A percentile compares a stretch with the other conserved stretches of the same genome.
phyloP scores from a whole-genome alignment of 2,113 vertebrate species.

The Labeo rohita region DNA sequence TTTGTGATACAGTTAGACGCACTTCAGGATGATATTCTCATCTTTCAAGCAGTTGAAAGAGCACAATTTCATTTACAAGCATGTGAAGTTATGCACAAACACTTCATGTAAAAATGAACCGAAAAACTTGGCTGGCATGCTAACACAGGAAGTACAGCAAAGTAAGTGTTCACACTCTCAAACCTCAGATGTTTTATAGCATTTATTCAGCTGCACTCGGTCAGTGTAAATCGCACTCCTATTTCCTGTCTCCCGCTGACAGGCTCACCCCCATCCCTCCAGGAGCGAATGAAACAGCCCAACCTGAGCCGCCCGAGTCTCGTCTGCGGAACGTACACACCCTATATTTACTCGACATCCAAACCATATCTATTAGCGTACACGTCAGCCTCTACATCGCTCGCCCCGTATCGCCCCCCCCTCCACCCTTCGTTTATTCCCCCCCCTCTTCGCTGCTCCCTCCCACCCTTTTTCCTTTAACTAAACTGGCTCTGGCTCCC shows the following conservation, averaged over 20 bases:
- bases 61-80: neutral
- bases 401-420: constrained; percentile 84
- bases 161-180: constrained; percentile 57
- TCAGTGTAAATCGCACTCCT: constrained; percentile 58
- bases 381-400: constrained; percentile 77
- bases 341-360: constrained; percentile 58
- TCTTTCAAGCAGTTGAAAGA: neutral
- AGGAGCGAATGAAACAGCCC: constrained; percentile 48
- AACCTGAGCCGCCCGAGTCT: constrained; percentile 46
- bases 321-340: constrained; percentile 49
- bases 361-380: constrained; percentile 63
- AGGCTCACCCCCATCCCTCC: constrained; percentile 48
- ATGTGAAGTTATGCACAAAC: neutral
- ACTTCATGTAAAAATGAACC: neutral
- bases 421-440: constrained; percentile 55
- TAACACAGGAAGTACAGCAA: constrained; percentile 35
- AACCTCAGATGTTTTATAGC: constrained; percentile 68
- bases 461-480: constrained; percentile 93
- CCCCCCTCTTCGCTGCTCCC: constrained; percentile 62
- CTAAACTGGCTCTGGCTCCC: constrained; percentile 99
- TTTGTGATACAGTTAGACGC: neutral
- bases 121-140: neutral
- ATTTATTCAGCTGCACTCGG: constrained; percentile 65
- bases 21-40: neutral
- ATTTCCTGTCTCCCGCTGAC: constrained; percentile 56